Base-by-base conservation (phyloP, 64 coral and sea anemone species). In the Orbicella faveolata region DNA sequence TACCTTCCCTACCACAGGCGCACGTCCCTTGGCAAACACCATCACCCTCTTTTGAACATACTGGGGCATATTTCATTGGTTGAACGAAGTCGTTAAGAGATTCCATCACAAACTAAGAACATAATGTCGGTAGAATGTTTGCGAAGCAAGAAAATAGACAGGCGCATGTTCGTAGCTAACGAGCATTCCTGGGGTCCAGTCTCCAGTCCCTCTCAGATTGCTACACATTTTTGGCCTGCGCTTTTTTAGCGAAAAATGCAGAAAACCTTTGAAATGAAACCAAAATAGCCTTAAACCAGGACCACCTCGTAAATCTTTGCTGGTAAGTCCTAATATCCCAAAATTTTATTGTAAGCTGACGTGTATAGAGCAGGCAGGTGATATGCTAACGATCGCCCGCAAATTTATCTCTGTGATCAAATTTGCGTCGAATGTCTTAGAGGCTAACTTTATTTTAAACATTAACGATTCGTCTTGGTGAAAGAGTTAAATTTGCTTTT, bases 11-110 rank as follows among this genome's bases (percentile, higher is more conserved):
- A 6, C 20, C 1, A 37, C 63, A 23, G 21, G 17, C 1, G 19
- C 16, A 54, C 20, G 30, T 33, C 65, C 82, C 33, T 85, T 85
- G 20, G 65, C 37, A 85, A 85, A 26, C 11, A 85, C 13, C 9
- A 65, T 85, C 36, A 85, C 82, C 35, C 82, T 85, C 41, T 73
- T 85, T 11, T 70, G 82, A 52, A 52, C 36, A 85, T 16, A 53
- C 9, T 44, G 11, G 41, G 82, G 82, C 82, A 85, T 85, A 85
- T 44, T 85, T 85, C 21, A 73, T 26, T 9, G 18, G 64, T 35
- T 68, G 15, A 9, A 37, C 0, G 15, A 25, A 62, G 23, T 35
- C 35, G 15, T 64, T 9, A 37, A 4, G 72, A 34, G 3, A 13
- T 33, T 74, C 13, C 33, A 15, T 33, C 69, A 26, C 30, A 0